These are phyloP conservation scores for Caenorhabditis sp. DNA, from an alignment of 2,888 invertebrate species.

Conservation along the genomic window DNA sequence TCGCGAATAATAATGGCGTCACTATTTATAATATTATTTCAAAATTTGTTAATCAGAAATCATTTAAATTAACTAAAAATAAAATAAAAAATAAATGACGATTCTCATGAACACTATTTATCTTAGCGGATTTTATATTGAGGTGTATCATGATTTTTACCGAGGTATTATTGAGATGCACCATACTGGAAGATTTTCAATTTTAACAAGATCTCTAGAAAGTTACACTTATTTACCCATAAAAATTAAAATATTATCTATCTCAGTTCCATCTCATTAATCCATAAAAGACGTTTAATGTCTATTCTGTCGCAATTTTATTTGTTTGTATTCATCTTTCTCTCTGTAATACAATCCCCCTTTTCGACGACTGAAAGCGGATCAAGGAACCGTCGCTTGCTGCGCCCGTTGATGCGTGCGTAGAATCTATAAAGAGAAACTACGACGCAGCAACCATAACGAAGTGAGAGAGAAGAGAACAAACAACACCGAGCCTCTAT, in stretches of 20 bases:
- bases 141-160: too few relatives aligned
- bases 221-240: neutral
- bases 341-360: neutral
- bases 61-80: too few relatives aligned
- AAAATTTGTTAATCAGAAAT: too few relatives aligned
- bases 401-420: neutral
- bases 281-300: neutral
- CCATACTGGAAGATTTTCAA: too few relatives aligned
- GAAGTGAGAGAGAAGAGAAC: neutral
- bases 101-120: too few relatives aligned
- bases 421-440: slow-evolving; percentile 1
- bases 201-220: too few relatives aligned
- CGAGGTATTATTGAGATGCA: too few relatives aligned
- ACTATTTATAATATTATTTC: too few relatives aligned
- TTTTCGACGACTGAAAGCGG: neutral
- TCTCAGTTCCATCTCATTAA: slow-evolving; percentile 1
- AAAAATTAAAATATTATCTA: neutral
- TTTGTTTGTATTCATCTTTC: neutral
- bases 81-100: too few relatives aligned
- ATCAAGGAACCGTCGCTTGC: neutral
- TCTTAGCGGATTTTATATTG: too few relatives aligned
- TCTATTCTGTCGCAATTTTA: neutral
- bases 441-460: neutral
- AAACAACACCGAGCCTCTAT: neutral
- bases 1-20: too few relatives aligned